A percentile compares a stretch with the other conserved stretches of the same genome.
Conservation (phyloP, 2,888 invertebrate genomes). For the Yponomeuta cagnagella region DNA sequence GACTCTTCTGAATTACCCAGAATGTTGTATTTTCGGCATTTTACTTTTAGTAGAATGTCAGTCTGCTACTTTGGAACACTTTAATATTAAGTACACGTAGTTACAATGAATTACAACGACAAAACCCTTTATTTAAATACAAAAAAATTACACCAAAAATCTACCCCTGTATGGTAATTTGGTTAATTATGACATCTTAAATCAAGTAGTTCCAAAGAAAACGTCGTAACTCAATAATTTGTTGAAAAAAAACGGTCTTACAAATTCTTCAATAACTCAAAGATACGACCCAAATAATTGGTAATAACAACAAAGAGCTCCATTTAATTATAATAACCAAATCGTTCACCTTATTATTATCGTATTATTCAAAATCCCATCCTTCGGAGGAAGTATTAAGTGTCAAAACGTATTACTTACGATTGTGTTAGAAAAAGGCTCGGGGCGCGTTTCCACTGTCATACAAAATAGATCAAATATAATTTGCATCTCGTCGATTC, state of each 20-base stretch:
- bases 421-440: slow-evolving; percentile 33
- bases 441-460: slow-evolving; percentile 31
- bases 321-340: not conserved
- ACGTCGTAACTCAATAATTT: slow-evolving; percentile 29
- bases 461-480: slow-evolving; percentile 16
- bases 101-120: too few relatives aligned
- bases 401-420: slow-evolving; percentile 60
- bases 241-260: slow-evolving; percentile 29
- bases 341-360: slow-evolving; percentile 31
- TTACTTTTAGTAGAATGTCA: too few relatives aligned
- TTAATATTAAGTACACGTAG: too few relatives aligned
- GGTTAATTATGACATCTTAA: slow-evolving; percentile 70
- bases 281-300: slow-evolving; percentile 33
- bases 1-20: too few relatives aligned
- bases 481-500: too few relatives aligned
- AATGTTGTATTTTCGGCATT: too few relatives aligned
- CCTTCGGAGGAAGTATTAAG: slow-evolving; percentile 63
- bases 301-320: not conserved
- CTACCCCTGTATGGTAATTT: not conserved
- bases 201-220: slow-evolving; percentile 38
- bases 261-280: slow-evolving; percentile 44
- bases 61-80: too few relatives aligned
- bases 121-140: not conserved
- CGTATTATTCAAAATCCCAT: slow-evolving; percentile 49
- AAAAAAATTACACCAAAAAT: not conserved